Evolutionary conservation across 2,797 vertebrate genomes (phyloP), one percentile per base, ranked within the genome.

Genomic region (Labroides dimidiatus): DNA sequence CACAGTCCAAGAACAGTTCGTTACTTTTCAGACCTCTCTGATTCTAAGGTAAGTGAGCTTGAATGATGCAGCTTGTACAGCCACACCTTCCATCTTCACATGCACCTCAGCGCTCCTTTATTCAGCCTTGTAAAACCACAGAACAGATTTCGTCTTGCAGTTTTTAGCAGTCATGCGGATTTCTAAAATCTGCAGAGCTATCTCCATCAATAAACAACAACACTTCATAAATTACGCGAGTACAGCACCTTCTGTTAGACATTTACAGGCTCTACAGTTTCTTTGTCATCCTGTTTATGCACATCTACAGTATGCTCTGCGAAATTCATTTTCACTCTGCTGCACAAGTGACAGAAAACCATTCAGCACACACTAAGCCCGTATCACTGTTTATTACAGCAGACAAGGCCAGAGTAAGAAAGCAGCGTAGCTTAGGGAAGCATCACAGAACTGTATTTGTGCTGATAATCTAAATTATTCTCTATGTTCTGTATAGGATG

Each of bases 401-500:
- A 68, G 76, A 87, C 78, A 84, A 85, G 81, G 81, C 82, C 82
- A 84, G 84, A 84, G 74, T 72, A 75, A 62, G 64, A 43, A 77
- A 67, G 63, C 44, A 72, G 64, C 81, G 71, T 57, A 72, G 77
- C 69, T 80, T 66, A 71, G 80, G 75, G 55, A 84, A 83, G 78
- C 75, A 72, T 75, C 76, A 61, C 72, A 80, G 72, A 54, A 72
- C 64, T 64, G 45, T 70, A 60, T 86, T 84, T 86, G 62, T 86
- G 84, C 87, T 86, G 83, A 89, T 86, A 84, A 85, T 87, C 69
- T 73, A 65, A 87, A 87, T 85, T 77, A 81, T 88, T 76, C 78
- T 77, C 67, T 69, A 81, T 81, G 78, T 85, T 76, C 76, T 23
- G 61, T 79, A 72, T 61, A 64, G 64, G 64, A 74, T 69, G 54